phyloP scores from a whole-genome alignment of 2,797 vertebrate genomes.

The Agapornis canus region DNA sequence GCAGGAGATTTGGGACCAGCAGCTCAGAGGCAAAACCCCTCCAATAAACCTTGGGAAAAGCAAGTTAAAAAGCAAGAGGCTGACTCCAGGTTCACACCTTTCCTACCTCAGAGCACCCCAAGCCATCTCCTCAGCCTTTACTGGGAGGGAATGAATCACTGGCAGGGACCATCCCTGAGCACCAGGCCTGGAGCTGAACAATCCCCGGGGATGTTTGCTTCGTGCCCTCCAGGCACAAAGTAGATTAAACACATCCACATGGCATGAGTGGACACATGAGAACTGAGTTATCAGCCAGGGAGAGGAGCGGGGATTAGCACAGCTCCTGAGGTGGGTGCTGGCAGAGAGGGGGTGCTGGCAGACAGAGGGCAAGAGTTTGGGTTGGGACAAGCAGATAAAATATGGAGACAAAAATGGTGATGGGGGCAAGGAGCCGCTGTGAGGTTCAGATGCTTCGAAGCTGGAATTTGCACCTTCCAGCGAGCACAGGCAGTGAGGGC shows the following conservation, averaged over 20 bases:
- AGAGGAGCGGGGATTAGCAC: not conserved
- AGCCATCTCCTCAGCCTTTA: not conserved
- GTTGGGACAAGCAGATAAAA: not conserved
- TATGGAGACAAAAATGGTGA: not conserved
- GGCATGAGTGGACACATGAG: accelerated
- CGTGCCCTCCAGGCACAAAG: accelerated
- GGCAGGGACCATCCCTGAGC: not conserved
- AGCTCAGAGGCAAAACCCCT: accelerated
- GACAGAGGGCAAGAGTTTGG: not conserved
- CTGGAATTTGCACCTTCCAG: not conserved
- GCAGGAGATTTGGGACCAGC: not conserved
- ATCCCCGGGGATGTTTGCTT: not conserved
- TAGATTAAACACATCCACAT: not conserved
- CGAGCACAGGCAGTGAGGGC: accelerated
- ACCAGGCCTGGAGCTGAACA: not conserved
- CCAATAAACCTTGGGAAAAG: not conserved
- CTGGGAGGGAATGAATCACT: not conserved
- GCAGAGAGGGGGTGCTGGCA: not conserved
- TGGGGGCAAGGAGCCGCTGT: not conserved
- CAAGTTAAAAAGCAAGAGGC: not conserved
- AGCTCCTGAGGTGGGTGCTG: not conserved
- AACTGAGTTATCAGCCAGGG: not conserved
- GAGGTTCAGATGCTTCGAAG: not conserved
- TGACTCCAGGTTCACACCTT: not conserved
- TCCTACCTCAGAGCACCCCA: not conserved